These are phyloP conservation scores for Tiliacea citrago DNA, from an alignment of 2,888 invertebrate species.

Conservation along the genomic window DNA sequence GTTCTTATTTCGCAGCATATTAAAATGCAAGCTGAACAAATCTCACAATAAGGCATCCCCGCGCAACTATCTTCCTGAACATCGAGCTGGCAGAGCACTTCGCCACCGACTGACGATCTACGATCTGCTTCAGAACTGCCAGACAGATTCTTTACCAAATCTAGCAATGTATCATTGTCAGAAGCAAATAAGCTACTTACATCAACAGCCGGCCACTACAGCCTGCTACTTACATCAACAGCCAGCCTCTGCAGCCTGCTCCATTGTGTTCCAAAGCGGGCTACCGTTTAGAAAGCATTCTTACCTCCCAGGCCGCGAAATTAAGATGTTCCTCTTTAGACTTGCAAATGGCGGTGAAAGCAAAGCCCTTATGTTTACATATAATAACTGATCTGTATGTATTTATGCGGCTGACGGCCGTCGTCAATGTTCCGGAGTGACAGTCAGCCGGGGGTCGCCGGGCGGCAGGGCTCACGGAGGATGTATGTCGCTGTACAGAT, in stretches of 20 bases:
- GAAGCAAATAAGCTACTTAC: slow-evolving; percentile 32
- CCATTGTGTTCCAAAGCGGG: slow-evolving; percentile 58
- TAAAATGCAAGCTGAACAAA: neutral
- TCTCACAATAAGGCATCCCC: no score
- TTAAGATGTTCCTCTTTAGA: slow-evolving; percentile 65
- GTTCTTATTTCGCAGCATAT: neutral
- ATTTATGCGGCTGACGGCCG: slow-evolving; percentile 59
- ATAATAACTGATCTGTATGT: slow-evolving; percentile 67
- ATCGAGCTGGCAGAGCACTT: neutral
- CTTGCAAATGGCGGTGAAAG: slow-evolving; percentile 66
- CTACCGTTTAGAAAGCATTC: slow-evolving; percentile 44
- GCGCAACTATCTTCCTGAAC: neutral
- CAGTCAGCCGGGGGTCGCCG: slow-evolving; percentile 36
- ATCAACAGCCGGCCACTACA: neutral
- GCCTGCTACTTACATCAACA: slow-evolving; percentile 19
- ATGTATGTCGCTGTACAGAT: slow-evolving; percentile 19
- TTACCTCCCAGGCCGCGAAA: slow-evolving; percentile 55
- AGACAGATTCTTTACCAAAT: neutral
- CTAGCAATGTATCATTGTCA: slow-evolving; percentile 31
- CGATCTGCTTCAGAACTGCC: neutral
- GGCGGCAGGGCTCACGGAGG: slow-evolving; percentile 14
- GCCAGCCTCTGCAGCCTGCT: neutral
- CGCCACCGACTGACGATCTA: neutral
- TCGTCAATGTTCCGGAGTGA: slow-evolving; percentile 36
- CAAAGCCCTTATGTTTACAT: slow-evolving; percentile 61